phyloP scores from a whole-genome alignment of 2,888 invertebrate genomes.

The Acanthacorydalis orientalis region DNA sequence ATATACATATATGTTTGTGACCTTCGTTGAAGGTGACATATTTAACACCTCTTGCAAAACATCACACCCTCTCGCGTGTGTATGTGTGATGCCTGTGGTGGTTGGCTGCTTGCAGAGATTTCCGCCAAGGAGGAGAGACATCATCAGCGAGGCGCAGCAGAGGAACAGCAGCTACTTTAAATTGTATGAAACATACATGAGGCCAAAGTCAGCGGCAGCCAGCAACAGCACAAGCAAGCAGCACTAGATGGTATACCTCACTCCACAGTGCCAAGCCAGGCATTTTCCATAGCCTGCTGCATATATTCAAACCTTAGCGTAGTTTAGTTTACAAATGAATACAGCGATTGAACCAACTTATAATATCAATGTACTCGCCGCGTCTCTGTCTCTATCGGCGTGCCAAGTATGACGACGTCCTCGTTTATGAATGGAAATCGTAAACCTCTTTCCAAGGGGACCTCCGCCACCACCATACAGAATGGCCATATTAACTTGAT shows the following conservation, averaged over 20 bases:
- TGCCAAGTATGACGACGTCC: constrained; percentile 5
- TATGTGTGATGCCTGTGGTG: no score
- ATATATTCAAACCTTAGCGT: constrained; percentile 26
- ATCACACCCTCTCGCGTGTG: no score
- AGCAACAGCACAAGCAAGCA: constrained; percentile 17
- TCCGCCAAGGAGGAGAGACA: neutral
- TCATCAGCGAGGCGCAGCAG: neutral
- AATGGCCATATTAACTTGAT: constrained; percentile 79
- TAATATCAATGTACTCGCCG: constrained; percentile 45
- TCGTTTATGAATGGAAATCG: constrained; percentile 18
- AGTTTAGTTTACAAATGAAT: constrained; percentile 50
- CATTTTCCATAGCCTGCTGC: constrained; percentile 13
- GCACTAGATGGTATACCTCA: neutral
- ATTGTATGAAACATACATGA: constrained; percentile 42
- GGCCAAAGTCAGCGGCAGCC: constrained; percentile 20
- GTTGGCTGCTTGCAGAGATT: no score
- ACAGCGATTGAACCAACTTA: constrained; percentile 55
- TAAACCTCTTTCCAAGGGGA: constrained; percentile 30
- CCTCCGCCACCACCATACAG: constrained; percentile 38
- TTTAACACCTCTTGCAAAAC: no score
- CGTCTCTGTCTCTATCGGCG: constrained; percentile 18
- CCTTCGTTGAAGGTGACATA: no score
- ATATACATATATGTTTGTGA: no score
- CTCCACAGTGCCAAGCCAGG: neutral
- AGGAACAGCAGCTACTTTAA: constrained; percentile 25